Evolutionary conservation across 2,113 vertebrate genomes (phyloP).

Genomic region (Sphyrna mokarran): DNA sequence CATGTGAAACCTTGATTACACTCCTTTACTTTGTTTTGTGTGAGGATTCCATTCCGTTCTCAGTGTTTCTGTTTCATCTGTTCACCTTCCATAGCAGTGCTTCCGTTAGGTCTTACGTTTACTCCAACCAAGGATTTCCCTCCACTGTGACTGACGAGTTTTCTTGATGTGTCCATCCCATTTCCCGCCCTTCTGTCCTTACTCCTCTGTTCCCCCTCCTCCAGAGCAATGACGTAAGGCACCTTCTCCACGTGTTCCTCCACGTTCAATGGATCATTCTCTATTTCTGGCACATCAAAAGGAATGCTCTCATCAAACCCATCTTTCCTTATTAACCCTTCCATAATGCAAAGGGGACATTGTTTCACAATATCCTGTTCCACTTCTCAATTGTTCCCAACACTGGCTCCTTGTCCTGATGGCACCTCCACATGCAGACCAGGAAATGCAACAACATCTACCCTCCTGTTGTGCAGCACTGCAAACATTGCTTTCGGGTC

Average conservation of each 20-base stretch:
- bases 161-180: neutral
- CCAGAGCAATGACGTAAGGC: neutral
- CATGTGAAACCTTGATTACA: neutral
- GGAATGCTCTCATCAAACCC: neutral
- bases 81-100: neutral
- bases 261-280: neutral
- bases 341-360: neutral
- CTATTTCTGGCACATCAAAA: neutral
- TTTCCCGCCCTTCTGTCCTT: neutral
- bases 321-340: neutral
- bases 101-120: neutral
- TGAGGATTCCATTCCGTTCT: neutral
- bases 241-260: neutral
- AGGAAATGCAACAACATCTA: neutral
- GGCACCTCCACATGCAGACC: neutral
- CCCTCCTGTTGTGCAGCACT: neutral
- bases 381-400: neutral
- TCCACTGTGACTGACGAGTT: neutral
- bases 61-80: neutral
- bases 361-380: neutral
- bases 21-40: neutral
- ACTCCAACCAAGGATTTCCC: neutral
- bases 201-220: neutral
- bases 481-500: neutral
- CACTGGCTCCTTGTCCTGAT: neutral